Evolutionary conservation across 2,797 vertebrate species (phyloP), one percentile per base, ranked within the genome.

Genomic region (Neostethus bicornis): DNA sequence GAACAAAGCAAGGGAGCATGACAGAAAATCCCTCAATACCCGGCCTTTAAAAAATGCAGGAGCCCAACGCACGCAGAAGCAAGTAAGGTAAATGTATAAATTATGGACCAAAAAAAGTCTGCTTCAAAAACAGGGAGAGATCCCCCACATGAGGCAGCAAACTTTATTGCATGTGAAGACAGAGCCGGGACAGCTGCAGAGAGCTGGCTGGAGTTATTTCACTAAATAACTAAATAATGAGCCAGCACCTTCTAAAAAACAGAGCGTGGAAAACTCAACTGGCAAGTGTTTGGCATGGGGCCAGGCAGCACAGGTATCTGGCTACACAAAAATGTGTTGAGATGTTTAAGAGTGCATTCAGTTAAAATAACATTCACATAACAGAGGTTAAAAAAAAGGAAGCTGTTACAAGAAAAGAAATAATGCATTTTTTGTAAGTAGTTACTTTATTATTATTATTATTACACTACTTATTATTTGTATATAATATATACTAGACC

Each of bases 21-120:
- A 92, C 89, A 93, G 90, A 93, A 86, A 93, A 91, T 94, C 93
- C 93, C 94, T 92, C 91, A 94, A 91, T 94, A 87, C 93, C 89
- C 83, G 84, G 87, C 80, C 91, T 93, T 93, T 95, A 94, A 96
- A 88, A 96, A 93, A 96, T 96, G 94, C 92, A 96, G 88, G 87
- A 95, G 92, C 89, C 81, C 80, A 65, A 87, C 46, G 87, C 94
- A 94, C 90, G 92, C 91, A 94, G 89, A 87, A 92, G 91, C 89
- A 86, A 87, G 81, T 84, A 84, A 89, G 87, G 88, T 89, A 90
- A 90, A 90, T 79, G 88, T 90, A 92, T 88, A 90, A 89, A 89
- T 93, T 90, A 93, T 90, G 74, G 79, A 88, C 73, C 59, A 53
- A 83, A 87, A n/a, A 90, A 88, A 88, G 83, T 85, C 79, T 77